Base-by-base conservation (phyloP, 1,140 invertebrate species). In the Leucophenga varia region DNA sequence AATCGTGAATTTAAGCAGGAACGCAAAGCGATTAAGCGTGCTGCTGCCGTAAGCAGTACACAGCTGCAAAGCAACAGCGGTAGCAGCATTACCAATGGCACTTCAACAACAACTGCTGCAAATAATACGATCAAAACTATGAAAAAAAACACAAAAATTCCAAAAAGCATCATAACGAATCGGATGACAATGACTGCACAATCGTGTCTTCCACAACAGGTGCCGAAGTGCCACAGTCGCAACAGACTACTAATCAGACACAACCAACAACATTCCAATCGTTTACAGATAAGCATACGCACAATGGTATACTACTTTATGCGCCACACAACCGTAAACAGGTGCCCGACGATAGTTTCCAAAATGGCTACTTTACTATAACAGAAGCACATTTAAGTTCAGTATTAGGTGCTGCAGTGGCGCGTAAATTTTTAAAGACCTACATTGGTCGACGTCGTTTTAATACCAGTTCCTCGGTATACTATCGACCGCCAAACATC, bases 121-220 rank as follows among this genome's bases (percentile, higher is more conserved):
- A 7, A 13, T 21, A 39, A 38, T 17, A 6, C 19, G 17, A 3
- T 12, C 12, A 14, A 13, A n/a, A n/a, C n/a, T n/a, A n/a, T n/a
- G n/a, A n/a, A n/a, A n/a, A 22, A 17, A 22, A 5, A 16, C 7
- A 2, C 19, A 14, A 45, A 32, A 30, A 16, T 35, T 6, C 3
- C 8, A 5, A 31, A 35, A 34, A 25, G 12, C 43, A 13, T 3
- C 16, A 32, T 3, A 46, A 17, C 7, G 41, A 38, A 8, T 28
- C 43, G 10, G 36, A 41, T 13, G 67, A 70, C 28, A 47, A 30
- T 4, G 67, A 70, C 30, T 71, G 67, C 31, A 59, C 67, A 1
- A 43, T 64, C 9, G 67, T 71, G 10, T 64, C 67, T 10, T 71
- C 67, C 0, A 71, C 67, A 3, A 67, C 64, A 2, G 18, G 40